phyloP scores from a whole-genome alignment of 2,888 invertebrate species.

The Microplitis deprimator region DNA sequence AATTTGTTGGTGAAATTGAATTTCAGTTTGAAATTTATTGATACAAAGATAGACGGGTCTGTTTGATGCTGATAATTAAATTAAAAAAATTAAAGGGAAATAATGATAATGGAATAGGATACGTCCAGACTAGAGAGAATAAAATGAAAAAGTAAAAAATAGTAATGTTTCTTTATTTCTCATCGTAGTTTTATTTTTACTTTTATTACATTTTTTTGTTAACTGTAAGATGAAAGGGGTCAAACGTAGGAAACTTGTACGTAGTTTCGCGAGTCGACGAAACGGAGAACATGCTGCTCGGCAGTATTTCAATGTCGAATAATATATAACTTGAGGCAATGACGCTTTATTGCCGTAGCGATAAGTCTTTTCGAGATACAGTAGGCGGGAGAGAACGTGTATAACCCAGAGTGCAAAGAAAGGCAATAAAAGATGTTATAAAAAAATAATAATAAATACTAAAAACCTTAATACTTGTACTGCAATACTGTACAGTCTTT shows the following conservation, averaged over 20 bases:
- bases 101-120: background rate
- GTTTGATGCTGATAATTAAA: background rate
- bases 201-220: background rate
- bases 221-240: slow-evolving; percentile 16
- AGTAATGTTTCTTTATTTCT: slow-evolving; percentile 20
- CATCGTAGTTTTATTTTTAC: background rate
- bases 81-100: background rate
- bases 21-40: too few relatives aligned
- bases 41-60: background rate
- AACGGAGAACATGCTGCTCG: slow-evolving; percentile 50
- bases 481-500: background rate
- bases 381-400: slow-evolving; percentile 4
- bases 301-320: slow-evolving; percentile 51
- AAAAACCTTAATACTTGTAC: background rate
- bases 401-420: slow-evolving; percentile 20
- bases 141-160: slow-evolving; percentile 27
- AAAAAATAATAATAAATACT: slow-evolving; percentile 3
- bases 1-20: too few relatives aligned
- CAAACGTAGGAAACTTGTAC: slow-evolving; percentile 38
- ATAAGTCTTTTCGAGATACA: slow-evolving; percentile 48
- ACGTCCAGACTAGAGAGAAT: slow-evolving; percentile 11
- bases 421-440: slow-evolving; percentile 8
- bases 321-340: slow-evolving; percentile 51
- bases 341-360: slow-evolving; percentile 52
- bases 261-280: slow-evolving; percentile 45